These are phyloP conservation scores for Drosophila mauritiana DNA, from an alignment of 1,140 invertebrate genomes.

Conservation along the genomic window DNA sequence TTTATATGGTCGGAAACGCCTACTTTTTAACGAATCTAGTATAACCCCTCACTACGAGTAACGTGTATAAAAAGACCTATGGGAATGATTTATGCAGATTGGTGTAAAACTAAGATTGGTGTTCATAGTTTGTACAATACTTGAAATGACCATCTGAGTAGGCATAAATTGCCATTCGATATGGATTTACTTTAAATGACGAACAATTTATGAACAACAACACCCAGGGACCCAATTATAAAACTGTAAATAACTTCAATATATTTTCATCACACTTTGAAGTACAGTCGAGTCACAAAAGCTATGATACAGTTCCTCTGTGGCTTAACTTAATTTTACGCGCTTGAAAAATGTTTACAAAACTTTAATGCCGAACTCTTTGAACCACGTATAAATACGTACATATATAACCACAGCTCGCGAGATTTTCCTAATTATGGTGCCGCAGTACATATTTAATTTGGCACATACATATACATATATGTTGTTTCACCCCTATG, in stretches of 20 bases:
- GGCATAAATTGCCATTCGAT: too few relatives aligned
- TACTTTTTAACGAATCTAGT: background rate
- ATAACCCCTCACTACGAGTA: background rate
- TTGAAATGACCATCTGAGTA: too few relatives aligned
- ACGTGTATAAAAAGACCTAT: too few relatives aligned
- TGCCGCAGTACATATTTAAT: constrained; percentile 15
- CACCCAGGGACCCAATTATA: background rate
- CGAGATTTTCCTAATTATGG: constrained; percentile 51
- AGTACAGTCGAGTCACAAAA: constrained; percentile 5
- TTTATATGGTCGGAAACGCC: too few relatives aligned
- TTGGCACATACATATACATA: constrained; percentile 1
- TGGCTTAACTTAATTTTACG: background rate
- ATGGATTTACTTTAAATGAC: too few relatives aligned
- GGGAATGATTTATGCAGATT: too few relatives aligned
- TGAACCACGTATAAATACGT: background rate
- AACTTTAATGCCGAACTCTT: background rate
- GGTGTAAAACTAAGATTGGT: too few relatives aligned
- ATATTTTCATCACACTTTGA: background rate
- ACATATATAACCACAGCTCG: constrained; percentile 24
- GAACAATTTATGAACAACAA: too few relatives aligned
- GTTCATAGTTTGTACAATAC: too few relatives aligned
- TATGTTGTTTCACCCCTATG: constrained; percentile 16
- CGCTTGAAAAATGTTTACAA: background rate
- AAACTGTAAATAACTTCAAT: background rate
- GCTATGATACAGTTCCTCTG: background rate